Conservation (phyloP, 2,888 invertebrate genomes). For the Frankliniella fusca region DNA sequence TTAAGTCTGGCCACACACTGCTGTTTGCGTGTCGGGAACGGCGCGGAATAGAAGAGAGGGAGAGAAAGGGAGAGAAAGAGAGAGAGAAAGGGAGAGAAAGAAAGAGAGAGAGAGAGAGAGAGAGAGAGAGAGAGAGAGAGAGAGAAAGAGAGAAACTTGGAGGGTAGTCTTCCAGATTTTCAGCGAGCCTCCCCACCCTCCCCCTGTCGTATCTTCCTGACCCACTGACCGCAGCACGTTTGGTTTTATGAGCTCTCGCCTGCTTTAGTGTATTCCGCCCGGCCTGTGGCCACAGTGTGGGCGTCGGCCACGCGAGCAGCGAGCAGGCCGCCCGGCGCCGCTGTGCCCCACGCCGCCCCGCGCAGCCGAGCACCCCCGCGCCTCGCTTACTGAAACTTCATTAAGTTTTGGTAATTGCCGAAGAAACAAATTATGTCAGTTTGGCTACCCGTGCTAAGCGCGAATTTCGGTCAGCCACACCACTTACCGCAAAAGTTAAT, state of each 20-base stretch:
- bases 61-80: neutral
- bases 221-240: slow-evolving; percentile 17
- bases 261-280: slow-evolving; percentile 7
- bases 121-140: slow-evolving; percentile 1
- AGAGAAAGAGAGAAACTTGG: neutral
- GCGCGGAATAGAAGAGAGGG: neutral
- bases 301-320: neutral
- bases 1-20: neutral
- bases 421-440: no score
- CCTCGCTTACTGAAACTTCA: no score
- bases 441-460: no score
- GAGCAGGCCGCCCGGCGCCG: no score
- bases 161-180: neutral
- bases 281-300: neutral
- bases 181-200: neutral
- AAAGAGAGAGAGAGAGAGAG: neutral
- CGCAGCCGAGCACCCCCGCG: no score
- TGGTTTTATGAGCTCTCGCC: neutral
- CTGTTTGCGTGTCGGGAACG: neutral
- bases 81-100: neutral
- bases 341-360: no score
- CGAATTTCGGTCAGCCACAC: no score
- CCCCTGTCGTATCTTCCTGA: neutral
- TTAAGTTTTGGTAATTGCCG: no score
- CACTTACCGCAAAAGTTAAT: no score